A percentile compares a stretch with the other conserved stretches of the same genome.
Evolutionary conservation across 1,140 invertebrate genomes (phyloP).

Genomic region (Drosophila sulfurigaster): DNA sequence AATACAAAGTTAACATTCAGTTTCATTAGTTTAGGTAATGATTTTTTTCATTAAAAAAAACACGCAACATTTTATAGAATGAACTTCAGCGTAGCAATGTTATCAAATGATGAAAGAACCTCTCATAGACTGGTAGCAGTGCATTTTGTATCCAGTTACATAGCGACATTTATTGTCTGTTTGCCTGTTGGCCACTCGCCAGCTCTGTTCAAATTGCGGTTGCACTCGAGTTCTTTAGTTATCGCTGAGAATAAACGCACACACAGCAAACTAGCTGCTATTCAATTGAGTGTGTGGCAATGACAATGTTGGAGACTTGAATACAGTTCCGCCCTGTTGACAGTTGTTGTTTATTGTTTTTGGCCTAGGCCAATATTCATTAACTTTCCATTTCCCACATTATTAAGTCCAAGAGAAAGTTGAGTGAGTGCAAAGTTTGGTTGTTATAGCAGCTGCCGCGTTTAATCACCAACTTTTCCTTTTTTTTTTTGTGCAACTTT

Average conservation of each 20-base stretch:
- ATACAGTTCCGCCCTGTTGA: background rate
- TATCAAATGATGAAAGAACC: no score
- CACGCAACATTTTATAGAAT: no score
- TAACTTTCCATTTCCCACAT: constrained; percentile 51
- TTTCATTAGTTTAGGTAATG: no score
- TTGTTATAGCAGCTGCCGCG: constrained; percentile 9
- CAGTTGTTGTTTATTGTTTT: constrained; percentile 14
- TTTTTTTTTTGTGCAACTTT: constrained; percentile 48
- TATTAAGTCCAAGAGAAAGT: constrained; percentile 48
- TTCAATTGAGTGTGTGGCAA: constrained; percentile 29
- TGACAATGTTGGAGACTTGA: background rate
- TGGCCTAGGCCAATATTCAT: constrained; percentile 55
- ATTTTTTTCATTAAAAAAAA: no score
- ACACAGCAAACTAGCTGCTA: constrained; percentile 6
- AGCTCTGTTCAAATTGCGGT: constrained; percentile 11
- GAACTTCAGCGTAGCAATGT: no score
- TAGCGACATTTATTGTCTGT: background rate
- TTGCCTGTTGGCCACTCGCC: constrained; percentile 9
- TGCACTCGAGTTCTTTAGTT: constrained; percentile 42
- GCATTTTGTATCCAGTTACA: background rate
- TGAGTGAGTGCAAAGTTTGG: constrained; percentile 42
- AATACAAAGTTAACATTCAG: no score
- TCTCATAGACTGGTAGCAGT: background rate
- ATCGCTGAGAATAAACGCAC: background rate
- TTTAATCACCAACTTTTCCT: constrained; percentile 46